Percentiles rank a stretch among this genome's conserved stretches.
Conservation (phyloP, 1,140 invertebrate species). For the Pseudomyrmex concolor region DNA sequence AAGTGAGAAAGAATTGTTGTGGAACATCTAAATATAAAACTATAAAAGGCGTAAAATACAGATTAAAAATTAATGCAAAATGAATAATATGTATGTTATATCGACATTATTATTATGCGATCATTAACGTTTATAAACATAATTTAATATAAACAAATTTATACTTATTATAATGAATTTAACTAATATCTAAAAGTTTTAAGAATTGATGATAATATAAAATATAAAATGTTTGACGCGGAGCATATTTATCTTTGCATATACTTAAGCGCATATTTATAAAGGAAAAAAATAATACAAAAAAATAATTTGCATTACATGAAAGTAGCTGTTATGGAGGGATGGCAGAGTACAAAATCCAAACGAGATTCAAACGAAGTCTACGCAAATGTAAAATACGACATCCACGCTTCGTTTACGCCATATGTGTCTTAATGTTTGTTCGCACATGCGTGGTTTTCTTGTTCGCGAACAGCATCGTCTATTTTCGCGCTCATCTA, state of each 20-base stretch:
- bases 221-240: too few species aligned
- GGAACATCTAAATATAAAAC: too few species aligned
- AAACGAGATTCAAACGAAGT: constrained; percentile 24
- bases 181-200: too few species aligned
- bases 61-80: too few species aligned
- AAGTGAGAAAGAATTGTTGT: background rate
- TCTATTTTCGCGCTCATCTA: constrained; percentile 65
- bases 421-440: constrained; percentile 47
- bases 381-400: constrained; percentile 27
- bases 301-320: constrained; percentile 14
- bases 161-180: too few species aligned
- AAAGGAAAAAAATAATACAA: background rate
- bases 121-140: too few species aligned
- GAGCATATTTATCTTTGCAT: too few species aligned
- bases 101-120: too few species aligned
- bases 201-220: too few species aligned
- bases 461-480: constrained; percentile 17
- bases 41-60: too few species aligned
- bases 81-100: too few species aligned
- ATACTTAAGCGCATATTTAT: background rate
- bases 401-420: constrained; percentile 1
- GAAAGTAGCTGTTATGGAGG: constrained; percentile 1
- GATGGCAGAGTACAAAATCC: background rate
- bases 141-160: too few species aligned
- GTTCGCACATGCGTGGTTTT: constrained; percentile 7